These are phyloP conservation scores for Paracanthobrama guichenoti DNA, from an alignment of 2,113 vertebrate genomes.

Conservation along the genomic window DNA sequence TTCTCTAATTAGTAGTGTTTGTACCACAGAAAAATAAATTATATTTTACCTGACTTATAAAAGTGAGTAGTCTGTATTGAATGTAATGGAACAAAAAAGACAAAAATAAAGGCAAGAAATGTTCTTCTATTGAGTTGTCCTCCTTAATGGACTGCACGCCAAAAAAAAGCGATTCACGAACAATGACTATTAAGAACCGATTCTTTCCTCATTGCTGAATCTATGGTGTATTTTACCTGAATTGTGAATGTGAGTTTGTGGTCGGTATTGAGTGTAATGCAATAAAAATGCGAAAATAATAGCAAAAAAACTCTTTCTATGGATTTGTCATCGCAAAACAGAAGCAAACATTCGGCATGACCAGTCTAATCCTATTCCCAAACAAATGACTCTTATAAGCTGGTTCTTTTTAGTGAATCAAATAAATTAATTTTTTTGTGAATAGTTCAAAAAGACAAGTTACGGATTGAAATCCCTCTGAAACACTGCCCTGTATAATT, in stretches of 20 bases:
- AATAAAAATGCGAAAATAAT: background rate
- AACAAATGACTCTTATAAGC: too few species aligned
- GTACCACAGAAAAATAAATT: background rate
- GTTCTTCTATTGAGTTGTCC: background rate
- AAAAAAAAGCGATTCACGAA: background rate
- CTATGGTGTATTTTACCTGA: background rate
- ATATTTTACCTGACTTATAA: background rate
- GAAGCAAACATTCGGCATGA: too few species aligned
- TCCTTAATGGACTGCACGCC: background rate
- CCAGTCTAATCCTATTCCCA: background rate
- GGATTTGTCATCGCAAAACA: too few species aligned
- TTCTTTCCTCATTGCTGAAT: background rate
- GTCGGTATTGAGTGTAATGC: background rate
- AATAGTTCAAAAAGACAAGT: background rate
- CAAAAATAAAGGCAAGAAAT: background rate
- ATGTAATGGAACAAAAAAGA: background rate
- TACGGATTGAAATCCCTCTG: background rate
- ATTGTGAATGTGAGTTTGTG: background rate
- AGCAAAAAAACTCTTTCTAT: background rate
- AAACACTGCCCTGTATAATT: background rate
- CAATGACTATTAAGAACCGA: background rate
- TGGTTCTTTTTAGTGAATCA: too few species aligned
- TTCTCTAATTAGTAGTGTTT: conserved; percentile 13
- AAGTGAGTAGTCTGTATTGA: background rate
- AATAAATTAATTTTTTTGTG: background rate